Base-by-base conservation (phyloP, 2,888 invertebrate species). In the Taphrorychus bicolor region DNA sequence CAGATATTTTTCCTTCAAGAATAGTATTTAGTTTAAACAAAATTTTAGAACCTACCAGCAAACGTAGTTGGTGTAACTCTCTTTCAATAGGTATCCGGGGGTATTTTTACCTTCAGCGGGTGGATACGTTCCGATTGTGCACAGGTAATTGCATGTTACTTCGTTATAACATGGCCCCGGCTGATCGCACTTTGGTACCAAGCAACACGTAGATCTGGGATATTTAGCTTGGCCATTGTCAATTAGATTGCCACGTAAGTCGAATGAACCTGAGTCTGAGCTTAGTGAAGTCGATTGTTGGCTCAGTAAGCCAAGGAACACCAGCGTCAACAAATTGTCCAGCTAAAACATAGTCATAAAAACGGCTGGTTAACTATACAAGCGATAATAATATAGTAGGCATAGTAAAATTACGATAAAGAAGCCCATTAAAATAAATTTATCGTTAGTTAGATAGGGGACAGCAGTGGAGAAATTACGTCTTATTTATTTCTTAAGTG, bases 31-130 rank as follows among this genome's bases (percentile, higher is more conserved):
- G 5, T 19, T 3, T 21, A 22, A 17, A 24, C 17, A 23, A 5
- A 17, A 16, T 17, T 2, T 59, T 4, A n/a, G 3, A 22, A 18
- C 63, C 57, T 22, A 69, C 69, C 62, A 59, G 56, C 75, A 76
- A n/a, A 73, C 72, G 49, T 62, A 68, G 24, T 70, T 67, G 2
- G 52, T 59, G 57, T 75, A 76, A n/a, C 42, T 58, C 3, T 49
- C 14, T 53, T 70, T 72, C 42, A 73, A 22, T 1, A 24, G 61
- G 45, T 73, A 76, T 2, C 74, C 74, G 0, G 73, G 69, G 0
- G 74, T 75, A 0, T 54, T 51, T 23, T 59, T 62, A 22, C 61
- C 60, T 4, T 68, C 52, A 2, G 71, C 72, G 9, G 70, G 66
- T 2, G 68, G 66, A 56, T 74, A 74, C 17, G 64, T 68, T 7